Evolutionary conservation across 2,113 vertebrate species (phyloP).

Genomic region (Python bivittatus): DNA sequence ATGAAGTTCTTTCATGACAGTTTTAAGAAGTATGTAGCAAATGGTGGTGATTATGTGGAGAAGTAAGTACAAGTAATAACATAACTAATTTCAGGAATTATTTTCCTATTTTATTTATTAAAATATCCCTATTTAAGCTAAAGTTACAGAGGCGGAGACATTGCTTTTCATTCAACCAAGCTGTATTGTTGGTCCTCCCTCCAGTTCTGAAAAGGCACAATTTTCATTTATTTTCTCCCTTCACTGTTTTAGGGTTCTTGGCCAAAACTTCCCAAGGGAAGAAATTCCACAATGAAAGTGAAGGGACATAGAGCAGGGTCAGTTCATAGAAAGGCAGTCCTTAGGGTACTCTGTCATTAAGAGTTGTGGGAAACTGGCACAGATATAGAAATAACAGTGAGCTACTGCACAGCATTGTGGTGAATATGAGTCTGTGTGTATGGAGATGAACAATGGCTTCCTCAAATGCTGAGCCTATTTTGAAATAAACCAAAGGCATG

Average conservation of each 20-base stretch:
- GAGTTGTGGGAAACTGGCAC: not conserved
- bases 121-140: not conserved
- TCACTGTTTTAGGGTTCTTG: not conserved
- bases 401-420: not conserved
- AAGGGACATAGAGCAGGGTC: not conserved
- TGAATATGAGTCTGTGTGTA: not conserved
- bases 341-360: not conserved
- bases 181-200: not conserved
- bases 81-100: not conserved
- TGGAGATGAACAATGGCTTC: not conserved
- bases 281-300: not conserved
- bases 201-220: not conserved
- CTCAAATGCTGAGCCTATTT: constrained; percentile 31
- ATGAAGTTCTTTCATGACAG: not conserved
- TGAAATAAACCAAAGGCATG: constrained; percentile 41
- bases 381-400: not conserved
- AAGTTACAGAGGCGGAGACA: not conserved
- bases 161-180: not conserved
- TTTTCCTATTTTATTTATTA: not conserved
- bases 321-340: not conserved
- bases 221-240: not conserved
- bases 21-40: not conserved
- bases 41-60: not conserved
- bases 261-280: not conserved
- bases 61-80: not conserved